Evolutionary conservation across 92 coral and sea anemone genomes (phyloP), one percentile per base, ranked within the genome.

Genomic region (Siderastrea radians): DNA sequence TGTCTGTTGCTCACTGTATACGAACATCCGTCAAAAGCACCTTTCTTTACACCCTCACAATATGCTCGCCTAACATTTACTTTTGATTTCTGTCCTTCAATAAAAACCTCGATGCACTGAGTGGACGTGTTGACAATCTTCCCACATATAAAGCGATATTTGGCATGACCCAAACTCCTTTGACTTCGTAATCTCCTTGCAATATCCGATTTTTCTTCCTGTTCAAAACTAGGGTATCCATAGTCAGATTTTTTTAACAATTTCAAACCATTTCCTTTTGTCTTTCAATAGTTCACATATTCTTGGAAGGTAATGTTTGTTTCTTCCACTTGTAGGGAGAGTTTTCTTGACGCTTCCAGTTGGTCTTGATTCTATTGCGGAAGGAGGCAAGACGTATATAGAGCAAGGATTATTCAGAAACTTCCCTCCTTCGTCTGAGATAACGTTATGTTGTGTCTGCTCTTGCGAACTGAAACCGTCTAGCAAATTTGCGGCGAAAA

Each of bases 221-320:
- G 38, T 26, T 26, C 38, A 26, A 26, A 26, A 26, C 92, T 88
- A 14, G 78, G 83, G 64, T 45, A 88, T 62, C 82, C 88, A 61
- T 88, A 78, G 38, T 90, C 87, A n/a, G 80, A 71, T 26, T 73
- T 72, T 68, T 7, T 52, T 79, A 8, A 13, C n/a, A 7, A 90
- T 78, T 38, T 74, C 44, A 3, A 50, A 1, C 93, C 91, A 90
- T 4, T 16, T 49, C 6, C 64, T 65, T 43, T 65, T 73, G n/a
- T 59, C 79, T 62, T 73, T 61, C 74, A 90, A 70, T 11, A 80
- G 38, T 26, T 26, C 38, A 26, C 38, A 26, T 26, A 26, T 26
- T 26, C 38, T 26, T 26, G 38, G 38, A 26, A 26, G 38, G 38
- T 26, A 26, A 26, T 26, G 38, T 76, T 60, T 63, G 38, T 26